Percentiles rank a stretch among this genome's conserved stretches.
Conservation (phyloP, 2,797 vertebrate genomes). For the Bucorvus abyssinicus region DNA sequence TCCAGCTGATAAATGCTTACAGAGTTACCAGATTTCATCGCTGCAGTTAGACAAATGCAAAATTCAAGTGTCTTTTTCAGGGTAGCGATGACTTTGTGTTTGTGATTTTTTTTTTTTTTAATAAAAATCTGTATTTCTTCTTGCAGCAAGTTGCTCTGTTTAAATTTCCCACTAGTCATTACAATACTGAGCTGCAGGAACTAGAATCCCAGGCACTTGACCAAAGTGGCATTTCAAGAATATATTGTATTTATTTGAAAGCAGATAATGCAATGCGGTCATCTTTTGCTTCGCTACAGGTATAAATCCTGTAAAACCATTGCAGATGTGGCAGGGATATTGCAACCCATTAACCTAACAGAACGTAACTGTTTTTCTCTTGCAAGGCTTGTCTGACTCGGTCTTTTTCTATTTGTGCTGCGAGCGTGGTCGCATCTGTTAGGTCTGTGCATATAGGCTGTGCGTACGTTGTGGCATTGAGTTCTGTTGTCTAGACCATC, state of each 20-base stretch:
- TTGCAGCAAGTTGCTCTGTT: neutral
- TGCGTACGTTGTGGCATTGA: neutral
- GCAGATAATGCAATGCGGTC: constrained; percentile 60
- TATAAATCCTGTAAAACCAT: constrained; percentile 65
- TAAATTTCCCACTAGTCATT: neutral
- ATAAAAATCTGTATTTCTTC: neutral
- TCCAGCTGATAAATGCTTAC: neutral
- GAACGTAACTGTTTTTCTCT: constrained; percentile 59
- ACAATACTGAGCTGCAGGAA: neutral
- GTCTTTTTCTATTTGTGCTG: neutral
- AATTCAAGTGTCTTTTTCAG: neutral
- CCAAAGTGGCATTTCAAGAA: constrained; percentile 55
- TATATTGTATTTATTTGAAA: constrained; percentile 62
- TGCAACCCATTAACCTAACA: constrained; percentile 67
- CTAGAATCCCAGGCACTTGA: constrained; percentile 46
- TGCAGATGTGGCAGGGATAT: constrained; percentile 65
- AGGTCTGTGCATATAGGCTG: neutral
- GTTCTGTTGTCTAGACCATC: constrained; percentile 21
- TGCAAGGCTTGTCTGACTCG: neutral
- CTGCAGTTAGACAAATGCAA: neutral
- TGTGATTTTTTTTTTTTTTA: neutral
- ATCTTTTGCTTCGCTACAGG: constrained; percentile 58
- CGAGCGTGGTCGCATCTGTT: neutral
- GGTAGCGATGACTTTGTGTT: neutral
- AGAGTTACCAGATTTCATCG: neutral